Evolutionary conservation across 1,140 invertebrate genomes (phyloP).

Genomic region (Goniozus legneri): DNA sequence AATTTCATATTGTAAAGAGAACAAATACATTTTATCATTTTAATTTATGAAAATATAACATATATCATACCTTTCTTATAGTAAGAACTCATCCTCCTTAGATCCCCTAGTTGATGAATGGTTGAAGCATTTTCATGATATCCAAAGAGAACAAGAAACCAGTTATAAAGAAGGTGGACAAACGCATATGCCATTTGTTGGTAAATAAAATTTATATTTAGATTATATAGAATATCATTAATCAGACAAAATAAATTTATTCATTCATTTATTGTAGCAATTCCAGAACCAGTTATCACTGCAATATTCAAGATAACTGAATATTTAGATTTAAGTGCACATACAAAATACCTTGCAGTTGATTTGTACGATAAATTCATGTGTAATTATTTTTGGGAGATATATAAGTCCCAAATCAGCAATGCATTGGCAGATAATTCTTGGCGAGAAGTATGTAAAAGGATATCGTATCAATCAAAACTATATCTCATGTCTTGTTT

Average conservation of each 20-base stretch:
- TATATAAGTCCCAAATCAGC: conserved; percentile 14
- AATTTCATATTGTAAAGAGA: no score
- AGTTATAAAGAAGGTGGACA: conserved; percentile 15
- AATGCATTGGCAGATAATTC: not conserved
- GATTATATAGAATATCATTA: not conserved
- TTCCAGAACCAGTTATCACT: conserved; percentile 26
- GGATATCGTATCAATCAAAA: conserved; percentile 20
- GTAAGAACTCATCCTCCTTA: conserved; percentile 7
- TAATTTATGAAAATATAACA: not conserved
- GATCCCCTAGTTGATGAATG: conserved; percentile 34
- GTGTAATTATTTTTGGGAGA: conserved; percentile 32
- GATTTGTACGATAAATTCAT: conserved; percentile 42
- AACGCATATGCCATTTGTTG: conserved; percentile 33
- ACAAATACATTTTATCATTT: not conserved
- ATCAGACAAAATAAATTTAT: not conserved
- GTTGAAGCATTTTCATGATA: conserved; percentile 29
- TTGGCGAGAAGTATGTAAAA: conserved; percentile 18
- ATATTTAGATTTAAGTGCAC: conserved; percentile 23
- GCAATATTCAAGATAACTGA: conserved; percentile 32
- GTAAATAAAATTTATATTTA: conserved; percentile 20
- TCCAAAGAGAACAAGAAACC: conserved; percentile 20
- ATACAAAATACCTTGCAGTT: conserved; percentile 39
- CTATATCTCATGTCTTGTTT: conserved; percentile 37
- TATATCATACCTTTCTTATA: conserved; percentile 3
- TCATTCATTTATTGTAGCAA: conserved; percentile 19